phyloP scores from a whole-genome alignment of 2,113 vertebrate genomes.

The Apodemus sylvaticus region DNA sequence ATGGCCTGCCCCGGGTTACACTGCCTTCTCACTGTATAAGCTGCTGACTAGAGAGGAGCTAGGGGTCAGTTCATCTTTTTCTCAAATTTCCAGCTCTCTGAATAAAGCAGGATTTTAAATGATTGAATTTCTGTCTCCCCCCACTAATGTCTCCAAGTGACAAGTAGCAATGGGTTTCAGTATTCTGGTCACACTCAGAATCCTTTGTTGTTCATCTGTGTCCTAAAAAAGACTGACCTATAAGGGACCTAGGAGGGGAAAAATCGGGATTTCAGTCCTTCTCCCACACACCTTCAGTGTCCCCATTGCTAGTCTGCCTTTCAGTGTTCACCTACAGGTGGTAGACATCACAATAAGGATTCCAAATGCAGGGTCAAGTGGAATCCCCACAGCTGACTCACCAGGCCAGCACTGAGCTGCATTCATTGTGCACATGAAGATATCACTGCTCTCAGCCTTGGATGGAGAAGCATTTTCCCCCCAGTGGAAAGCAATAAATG shows the following conservation, averaged over 20 bases:
- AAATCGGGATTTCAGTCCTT: background rate
- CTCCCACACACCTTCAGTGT: background rate
- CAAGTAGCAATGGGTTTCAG: background rate
- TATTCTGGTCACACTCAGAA: background rate
- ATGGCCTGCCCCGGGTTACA: background rate
- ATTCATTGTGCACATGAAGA: background rate
- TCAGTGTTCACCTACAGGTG: background rate
- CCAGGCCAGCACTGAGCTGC: background rate
- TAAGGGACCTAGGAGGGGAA: background rate
- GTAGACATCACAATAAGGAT: accelerated
- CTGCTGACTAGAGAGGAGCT: background rate
- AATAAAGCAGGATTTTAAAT: background rate
- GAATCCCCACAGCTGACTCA: background rate
- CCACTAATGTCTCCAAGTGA: background rate
- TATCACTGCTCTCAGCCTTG: background rate
- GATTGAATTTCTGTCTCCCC: background rate
- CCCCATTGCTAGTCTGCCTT: background rate
- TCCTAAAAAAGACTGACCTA: background rate
- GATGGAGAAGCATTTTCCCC: background rate
- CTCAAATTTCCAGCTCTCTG: background rate
- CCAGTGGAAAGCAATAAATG: background rate
- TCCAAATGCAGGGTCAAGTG: background rate
- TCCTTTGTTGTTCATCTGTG: background rate
- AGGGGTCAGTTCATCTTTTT: background rate
- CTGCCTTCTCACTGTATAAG: too few relatives aligned